Base-by-base conservation (phyloP, 2,113 vertebrate species). In the Grantiella picta region DNA sequence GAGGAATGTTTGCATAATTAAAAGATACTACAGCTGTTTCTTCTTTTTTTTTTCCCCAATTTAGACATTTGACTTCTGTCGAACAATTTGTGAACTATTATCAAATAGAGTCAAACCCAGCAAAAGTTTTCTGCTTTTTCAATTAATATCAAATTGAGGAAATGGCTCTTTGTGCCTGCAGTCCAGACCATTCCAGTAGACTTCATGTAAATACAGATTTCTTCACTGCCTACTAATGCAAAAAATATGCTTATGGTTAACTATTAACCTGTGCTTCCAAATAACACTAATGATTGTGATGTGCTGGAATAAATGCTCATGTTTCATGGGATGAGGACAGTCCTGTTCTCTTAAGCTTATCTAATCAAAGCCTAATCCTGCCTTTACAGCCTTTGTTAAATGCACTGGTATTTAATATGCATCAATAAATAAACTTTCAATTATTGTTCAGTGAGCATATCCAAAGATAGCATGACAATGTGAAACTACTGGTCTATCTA, bases 401-500 rank as follows among this genome's bases (percentile, higher is more conserved):
- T 93, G 96, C 95, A 82, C 61, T 96, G 94, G 94, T 97, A 96
- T 95, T 98, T 97, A 96, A 91, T 95, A 97, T 97, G 96, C 94
- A 96, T 97, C 95, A 95, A 92, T 97, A 97, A 97, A 97, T 97
- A 97, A 97, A 97, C 91, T 97, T 97, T 95, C 77, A 97, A 90
- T 97, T 97, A 96, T 97, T 96, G 96, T 97, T 90, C 95, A 94
- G 80, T 84, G 94, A 97, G 92, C 80, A 95, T 75, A 95, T 89
- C 89, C 89, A 95, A 96, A 97, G 96, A 95, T 92, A 96, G 79
- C 79, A 89, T 85, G 91, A 97, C 92, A 95, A 79, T 96, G 69
- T 96, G 96, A 97, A 98, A 90, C 79, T 95, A 96, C 77, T 96
- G 81, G 36, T 91, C 70, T 97, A 82, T 90, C 94, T 85, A 95